Evolutionary conservation across 2,797 vertebrate genomes (phyloP).

Genomic region (Mormyrops attenuatus): DNA sequence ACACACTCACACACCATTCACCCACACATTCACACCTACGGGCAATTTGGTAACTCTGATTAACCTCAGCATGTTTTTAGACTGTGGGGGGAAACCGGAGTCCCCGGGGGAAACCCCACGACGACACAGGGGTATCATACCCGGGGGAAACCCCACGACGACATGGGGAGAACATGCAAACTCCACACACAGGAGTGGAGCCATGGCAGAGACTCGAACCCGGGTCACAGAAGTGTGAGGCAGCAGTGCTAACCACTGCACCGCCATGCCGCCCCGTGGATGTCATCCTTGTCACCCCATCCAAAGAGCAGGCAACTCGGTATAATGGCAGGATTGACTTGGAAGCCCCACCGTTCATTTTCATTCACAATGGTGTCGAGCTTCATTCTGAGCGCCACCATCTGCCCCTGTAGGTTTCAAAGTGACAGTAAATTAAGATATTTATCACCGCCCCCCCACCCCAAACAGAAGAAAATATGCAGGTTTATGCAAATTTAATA

Average conservation of each 20-base stretch:
- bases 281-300: background rate
- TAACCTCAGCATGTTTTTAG: background rate
- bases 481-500: conserved; percentile 8
- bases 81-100: background rate
- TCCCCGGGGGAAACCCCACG: background rate
- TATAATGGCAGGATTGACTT: background rate
- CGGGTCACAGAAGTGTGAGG: too few relatives aligned
- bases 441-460: background rate
- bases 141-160: background rate
- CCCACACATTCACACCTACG: background rate
- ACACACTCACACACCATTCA: too few relatives aligned
- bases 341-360: conserved; percentile 79
- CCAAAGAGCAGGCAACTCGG: background rate
- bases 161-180: background rate
- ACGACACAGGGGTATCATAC: too few relatives aligned
- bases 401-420: conserved; percentile 62
- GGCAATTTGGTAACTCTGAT: background rate
- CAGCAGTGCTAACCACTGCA: background rate
- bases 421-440: conserved; percentile 23
- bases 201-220: background rate
- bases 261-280: background rate
- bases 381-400: conserved; percentile 72
- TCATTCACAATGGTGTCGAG: conserved; percentile 78
- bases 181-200: too few relatives aligned
- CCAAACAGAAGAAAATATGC: background rate